Percentiles rank a stretch among this genome's conserved stretches.
phyloP scores from a whole-genome alignment of 2,888 invertebrate genomes.

The Globia sparganii region DNA sequence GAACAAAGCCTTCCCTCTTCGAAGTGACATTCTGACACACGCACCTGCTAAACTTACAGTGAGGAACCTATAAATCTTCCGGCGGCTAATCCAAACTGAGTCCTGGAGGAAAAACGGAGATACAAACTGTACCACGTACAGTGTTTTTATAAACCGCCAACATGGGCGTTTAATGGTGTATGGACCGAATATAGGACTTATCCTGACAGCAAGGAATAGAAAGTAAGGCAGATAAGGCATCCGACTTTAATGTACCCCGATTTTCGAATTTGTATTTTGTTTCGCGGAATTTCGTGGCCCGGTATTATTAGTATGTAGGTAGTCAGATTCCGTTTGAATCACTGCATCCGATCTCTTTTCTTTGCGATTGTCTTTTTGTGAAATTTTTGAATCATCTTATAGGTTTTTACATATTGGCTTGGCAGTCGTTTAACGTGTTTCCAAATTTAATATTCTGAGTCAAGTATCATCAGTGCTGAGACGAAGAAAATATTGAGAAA shows the following conservation, averaged over 20 bases:
- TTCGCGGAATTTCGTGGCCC: conserved; percentile 33
- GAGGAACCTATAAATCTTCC: conserved; percentile 78
- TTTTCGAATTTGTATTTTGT: conserved; percentile 56
- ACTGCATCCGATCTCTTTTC: conserved; percentile 49
- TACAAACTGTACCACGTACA: conserved; percentile 74
- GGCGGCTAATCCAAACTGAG: conserved; percentile 76
- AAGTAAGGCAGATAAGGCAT: conserved; percentile 61
- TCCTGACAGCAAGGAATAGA: conserved; percentile 66
- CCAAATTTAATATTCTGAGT: conserved; percentile 33
- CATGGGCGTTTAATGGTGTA: conserved; percentile 76
- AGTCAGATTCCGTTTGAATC: conserved; percentile 52
- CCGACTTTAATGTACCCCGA: conserved; percentile 40
- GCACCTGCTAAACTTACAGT: conserved; percentile 71
- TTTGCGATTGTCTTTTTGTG: conserved; percentile 52
- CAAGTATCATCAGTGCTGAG: conserved; percentile 12
- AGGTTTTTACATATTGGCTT: conserved; percentile 28
- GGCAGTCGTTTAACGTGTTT: conserved; percentile 13
- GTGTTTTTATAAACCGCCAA: conserved; percentile 80
- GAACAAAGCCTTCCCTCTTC: conserved; percentile 51
- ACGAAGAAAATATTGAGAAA: conserved; percentile 18
- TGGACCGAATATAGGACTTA: conserved; percentile 68
- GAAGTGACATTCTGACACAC: conserved; percentile 63
- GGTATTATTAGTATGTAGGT: conserved; percentile 44
- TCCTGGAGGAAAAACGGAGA: conserved; percentile 72
- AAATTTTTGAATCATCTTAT: conserved; percentile 37